These are phyloP conservation scores for Rhagonycha lutea DNA, from an alignment of 2,888 invertebrate species.

Conservation along the genomic window DNA sequence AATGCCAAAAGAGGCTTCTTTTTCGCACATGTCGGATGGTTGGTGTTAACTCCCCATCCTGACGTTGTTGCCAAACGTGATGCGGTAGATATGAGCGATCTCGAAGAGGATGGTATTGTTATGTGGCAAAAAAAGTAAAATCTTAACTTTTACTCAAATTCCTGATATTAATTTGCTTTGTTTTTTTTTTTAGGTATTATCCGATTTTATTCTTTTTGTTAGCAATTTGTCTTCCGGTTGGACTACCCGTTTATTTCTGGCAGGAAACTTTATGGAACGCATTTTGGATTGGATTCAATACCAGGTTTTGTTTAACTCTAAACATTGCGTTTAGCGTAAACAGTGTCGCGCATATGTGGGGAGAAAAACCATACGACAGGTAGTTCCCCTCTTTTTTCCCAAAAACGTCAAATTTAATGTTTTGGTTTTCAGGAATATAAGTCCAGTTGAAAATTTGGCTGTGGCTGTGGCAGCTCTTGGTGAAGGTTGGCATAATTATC, in stretches of 20 bases:
- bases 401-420: not conserved
- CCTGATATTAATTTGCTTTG: not conserved
- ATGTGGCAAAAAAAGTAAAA: conserved; percentile 72
- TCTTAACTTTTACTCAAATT: not conserved
- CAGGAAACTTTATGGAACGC: conserved; percentile 76
- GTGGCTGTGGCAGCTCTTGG: conserved; percentile 79
- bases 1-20: conserved; percentile 75
- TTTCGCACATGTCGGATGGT: conserved; percentile 93
- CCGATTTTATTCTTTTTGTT: conserved; percentile 76
- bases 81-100: conserved; percentile 71
- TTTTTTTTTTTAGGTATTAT: conserved; percentile 62
- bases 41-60: conserved; percentile 83
- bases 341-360: conserved; percentile 92
- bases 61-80: conserved; percentile 71
- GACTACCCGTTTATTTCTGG: conserved; percentile 84
- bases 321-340: conserved; percentile 96
- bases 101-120: conserved; percentile 73
- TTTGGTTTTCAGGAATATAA: conserved; percentile 64
- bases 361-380: conserved; percentile 90
- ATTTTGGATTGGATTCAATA: conserved; percentile 83
- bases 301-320: conserved; percentile 81
- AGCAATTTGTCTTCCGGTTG: conserved; percentile 72
- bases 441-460: conserved; percentile 71
- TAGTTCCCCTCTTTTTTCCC: conserved; percentile 50
- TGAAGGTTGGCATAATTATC: conserved; percentile 85